These are phyloP conservation scores for Harpagus bidentatus DNA, from an alignment of 2,113 vertebrate species.

Conservation along the genomic window DNA sequence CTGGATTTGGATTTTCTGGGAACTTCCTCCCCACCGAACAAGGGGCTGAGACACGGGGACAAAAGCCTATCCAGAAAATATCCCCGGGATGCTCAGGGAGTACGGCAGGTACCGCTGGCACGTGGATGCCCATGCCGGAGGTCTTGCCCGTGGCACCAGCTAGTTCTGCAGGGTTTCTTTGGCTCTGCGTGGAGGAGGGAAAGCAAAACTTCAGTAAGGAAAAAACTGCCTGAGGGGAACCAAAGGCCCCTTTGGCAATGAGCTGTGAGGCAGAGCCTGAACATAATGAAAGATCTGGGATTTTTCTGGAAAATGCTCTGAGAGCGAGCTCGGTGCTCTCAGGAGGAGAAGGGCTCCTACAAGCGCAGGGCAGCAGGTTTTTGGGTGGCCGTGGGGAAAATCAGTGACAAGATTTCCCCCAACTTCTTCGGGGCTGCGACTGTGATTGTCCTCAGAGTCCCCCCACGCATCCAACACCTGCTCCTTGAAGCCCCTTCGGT, in stretches of 20 bases:
- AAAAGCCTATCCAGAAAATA: too few relatives aligned
- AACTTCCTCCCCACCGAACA: neutral
- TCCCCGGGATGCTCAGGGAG: neutral
- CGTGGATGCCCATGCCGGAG: fast-evolving
- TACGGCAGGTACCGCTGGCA: neutral
- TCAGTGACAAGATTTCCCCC: fast-evolving
- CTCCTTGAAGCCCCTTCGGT: neutral
- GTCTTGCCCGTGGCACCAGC: neutral
- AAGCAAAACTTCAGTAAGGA: neutral
- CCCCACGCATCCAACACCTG: neutral
- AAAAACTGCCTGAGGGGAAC: neutral
- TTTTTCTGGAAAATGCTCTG: neutral
- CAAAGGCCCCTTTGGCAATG: neutral
- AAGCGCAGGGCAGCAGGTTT: fast-evolving
- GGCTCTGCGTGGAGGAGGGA: neutral
- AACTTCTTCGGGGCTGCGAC: neutral
- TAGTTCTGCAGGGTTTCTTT: neutral
- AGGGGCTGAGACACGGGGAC: neutral
- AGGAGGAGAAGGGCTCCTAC: fast-evolving
- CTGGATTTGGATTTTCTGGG: neutral
- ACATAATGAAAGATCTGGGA: neutral
- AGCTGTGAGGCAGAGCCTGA: neutral
- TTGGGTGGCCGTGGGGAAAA: neutral
- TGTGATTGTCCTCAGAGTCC: neutral
- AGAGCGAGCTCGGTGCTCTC: fast-evolving